phyloP scores from a whole-genome alignment of 2,888 invertebrate species.

The Holacanthella duospinosa region DNA sequence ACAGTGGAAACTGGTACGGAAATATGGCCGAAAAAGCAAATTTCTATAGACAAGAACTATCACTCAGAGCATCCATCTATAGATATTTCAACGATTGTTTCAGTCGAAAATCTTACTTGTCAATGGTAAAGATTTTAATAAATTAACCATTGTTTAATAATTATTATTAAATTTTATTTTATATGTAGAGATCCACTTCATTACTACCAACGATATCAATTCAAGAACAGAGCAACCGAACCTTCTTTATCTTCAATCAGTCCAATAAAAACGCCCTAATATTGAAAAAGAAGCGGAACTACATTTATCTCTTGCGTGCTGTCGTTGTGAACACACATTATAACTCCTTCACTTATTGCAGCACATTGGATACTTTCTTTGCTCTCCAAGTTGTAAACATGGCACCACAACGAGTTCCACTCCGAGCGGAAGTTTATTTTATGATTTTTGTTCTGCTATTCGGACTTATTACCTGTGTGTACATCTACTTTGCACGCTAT shows the following conservation, averaged over 20 bases:
- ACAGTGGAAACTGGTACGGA: slow-evolving; percentile 19
- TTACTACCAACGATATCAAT: too few species aligned
- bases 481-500: slow-evolving; percentile 22
- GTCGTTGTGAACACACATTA: slow-evolving; percentile 29
- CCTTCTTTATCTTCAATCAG: slow-evolving; percentile 17
- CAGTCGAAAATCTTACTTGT: neutral
- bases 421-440: slow-evolving; percentile 19
- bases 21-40: slow-evolving; percentile 6
- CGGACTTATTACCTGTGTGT: slow-evolving; percentile 18
- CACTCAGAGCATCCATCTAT: slow-evolving; percentile 1
- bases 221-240: neutral
- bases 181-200: neutral
- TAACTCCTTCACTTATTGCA: slow-evolving; percentile 33
- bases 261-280: slow-evolving; percentile 28
- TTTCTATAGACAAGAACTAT: slow-evolving; percentile 8
- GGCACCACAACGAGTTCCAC: slow-evolving; percentile 25
- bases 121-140: too few species aligned
- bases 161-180: neutral
- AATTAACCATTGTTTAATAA: neutral
- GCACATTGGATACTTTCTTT: slow-evolving; percentile 30
- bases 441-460: slow-evolving; percentile 17
- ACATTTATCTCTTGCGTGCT: slow-evolving; percentile 31
- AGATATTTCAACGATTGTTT: slow-evolving; percentile 1
- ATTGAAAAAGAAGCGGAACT: slow-evolving; percentile 26
- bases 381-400: slow-evolving; percentile 25